Conservation (phyloP, 2,113 vertebrate genomes). For the Scomber japonicus region DNA sequence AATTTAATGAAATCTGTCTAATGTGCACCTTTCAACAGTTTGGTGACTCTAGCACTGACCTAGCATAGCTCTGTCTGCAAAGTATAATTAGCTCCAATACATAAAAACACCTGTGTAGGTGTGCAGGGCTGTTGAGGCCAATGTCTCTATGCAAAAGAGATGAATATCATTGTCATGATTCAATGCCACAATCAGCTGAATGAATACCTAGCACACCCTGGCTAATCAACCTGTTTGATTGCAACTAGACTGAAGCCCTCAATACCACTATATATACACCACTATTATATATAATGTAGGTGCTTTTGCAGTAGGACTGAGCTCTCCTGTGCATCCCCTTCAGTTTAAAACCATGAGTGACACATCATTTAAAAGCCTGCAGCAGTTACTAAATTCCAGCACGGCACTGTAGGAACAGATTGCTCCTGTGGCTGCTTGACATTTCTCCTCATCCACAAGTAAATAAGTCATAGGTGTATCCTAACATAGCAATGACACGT, state of each 20-base stretch:
- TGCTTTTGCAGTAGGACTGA: conserved; percentile 8
- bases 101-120: conserved; percentile 23
- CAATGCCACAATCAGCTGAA: conserved; percentile 26
- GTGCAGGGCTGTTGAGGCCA: conserved; percentile 10
- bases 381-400: conserved; percentile 32
- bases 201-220: conserved; percentile 27
- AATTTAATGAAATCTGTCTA: too few relatives aligned
- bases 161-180: conserved; percentile 36
- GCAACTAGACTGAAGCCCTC: background rate
- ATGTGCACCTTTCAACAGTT: background rate
- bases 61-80: background rate
- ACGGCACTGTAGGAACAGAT: conserved; percentile 32
- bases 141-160: conserved; percentile 16
- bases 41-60: background rate
- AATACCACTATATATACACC: background rate
- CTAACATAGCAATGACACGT: conserved; percentile 41
- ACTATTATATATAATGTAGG: background rate
- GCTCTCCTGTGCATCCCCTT: conserved; percentile 24
- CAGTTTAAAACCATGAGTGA: conserved; percentile 33
- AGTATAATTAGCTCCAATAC: background rate
- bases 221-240: conserved; percentile 38
- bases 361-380: conserved; percentile 46
- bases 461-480: conserved; percentile 49
- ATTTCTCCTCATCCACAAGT: conserved; percentile 15
- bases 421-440: conserved; percentile 45